Percentiles rank a stretch among this genome's conserved stretches.
phyloP scores from a whole-genome alignment of 2,797 vertebrate species.

The Orientallactaga sibirica region DNA sequence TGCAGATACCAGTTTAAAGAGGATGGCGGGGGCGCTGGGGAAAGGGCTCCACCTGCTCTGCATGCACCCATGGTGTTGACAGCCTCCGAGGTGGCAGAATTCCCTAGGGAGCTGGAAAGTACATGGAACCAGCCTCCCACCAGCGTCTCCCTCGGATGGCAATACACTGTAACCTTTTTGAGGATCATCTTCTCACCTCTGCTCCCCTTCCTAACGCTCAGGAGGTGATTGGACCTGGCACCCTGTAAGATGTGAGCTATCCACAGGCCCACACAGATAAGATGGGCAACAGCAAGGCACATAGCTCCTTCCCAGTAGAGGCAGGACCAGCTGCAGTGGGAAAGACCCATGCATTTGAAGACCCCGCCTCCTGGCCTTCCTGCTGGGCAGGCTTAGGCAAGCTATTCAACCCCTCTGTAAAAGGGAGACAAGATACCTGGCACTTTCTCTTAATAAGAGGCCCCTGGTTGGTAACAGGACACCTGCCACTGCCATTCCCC shows the following conservation, averaged over 20 bases:
- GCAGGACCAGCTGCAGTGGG: neutral
- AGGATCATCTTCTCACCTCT: neutral
- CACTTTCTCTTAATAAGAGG: neutral
- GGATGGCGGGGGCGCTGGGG: slow-evolving; percentile 13
- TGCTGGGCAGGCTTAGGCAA: neutral
- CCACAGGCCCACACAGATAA: neutral
- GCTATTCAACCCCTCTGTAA: neutral
- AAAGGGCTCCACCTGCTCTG: neutral
- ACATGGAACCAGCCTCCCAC: slow-evolving; percentile 73
- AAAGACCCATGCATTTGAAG: neutral
- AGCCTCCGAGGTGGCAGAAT: slow-evolving; percentile 82
- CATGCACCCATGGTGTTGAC: slow-evolving; percentile 70
- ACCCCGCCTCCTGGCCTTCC: neutral
- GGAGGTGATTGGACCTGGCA: neutral
- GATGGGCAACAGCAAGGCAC: neutral
- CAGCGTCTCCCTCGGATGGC: slow-evolving; percentile 34
- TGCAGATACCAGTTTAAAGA: slow-evolving; percentile 72
- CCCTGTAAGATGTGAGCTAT: neutral
- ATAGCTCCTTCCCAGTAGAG: neutral
- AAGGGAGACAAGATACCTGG: neutral
- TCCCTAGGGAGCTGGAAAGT: slow-evolving; percentile 78
- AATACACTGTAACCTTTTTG: neutral
- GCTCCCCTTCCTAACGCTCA: neutral
- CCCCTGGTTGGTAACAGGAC: neutral
- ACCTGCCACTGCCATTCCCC: neutral